A percentile compares a stretch with the other conserved stretches of the same genome.
Evolutionary conservation across 2,888 invertebrate species (phyloP).

Genomic region (Linnaemya vulpina): DNA sequence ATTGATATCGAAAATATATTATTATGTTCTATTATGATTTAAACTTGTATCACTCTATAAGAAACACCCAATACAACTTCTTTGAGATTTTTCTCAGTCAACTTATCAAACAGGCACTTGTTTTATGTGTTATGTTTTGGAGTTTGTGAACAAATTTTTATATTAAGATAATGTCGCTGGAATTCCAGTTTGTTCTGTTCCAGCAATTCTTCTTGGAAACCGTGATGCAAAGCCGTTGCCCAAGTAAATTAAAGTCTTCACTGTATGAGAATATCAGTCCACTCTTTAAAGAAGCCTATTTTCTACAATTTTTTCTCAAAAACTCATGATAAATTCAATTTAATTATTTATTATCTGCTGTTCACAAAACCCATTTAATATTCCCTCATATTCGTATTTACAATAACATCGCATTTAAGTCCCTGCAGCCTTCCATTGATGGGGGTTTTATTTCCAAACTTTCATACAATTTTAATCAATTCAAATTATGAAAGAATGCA

Average conservation of each 20-base stretch:
- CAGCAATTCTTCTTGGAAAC: too few relatives aligned
- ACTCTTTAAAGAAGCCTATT: neutral
- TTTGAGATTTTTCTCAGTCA: too few relatives aligned
- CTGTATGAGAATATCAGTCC: neutral
- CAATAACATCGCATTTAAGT: constrained; percentile 3
- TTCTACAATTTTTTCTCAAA: neutral
- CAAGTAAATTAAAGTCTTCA: neutral
- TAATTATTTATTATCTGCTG: neutral
- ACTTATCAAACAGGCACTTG: too few relatives aligned
- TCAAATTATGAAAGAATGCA: constrained; percentile 45
- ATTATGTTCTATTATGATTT: too few relatives aligned
- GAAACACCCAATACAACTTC: too few relatives aligned
- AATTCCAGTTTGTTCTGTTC: too few relatives aligned
- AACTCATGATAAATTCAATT: neutral
- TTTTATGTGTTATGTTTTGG: too few relatives aligned
- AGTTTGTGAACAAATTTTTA: too few relatives aligned
- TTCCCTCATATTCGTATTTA: constrained; percentile 20
- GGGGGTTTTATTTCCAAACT: neutral
- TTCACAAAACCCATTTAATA: constrained; percentile 3
- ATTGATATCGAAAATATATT: too few relatives aligned
- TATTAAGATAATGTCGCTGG: too few relatives aligned
- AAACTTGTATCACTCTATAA: too few relatives aligned
- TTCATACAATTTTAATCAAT: constrained; percentile 46
- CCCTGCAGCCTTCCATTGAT: neutral
- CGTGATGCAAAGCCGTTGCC: too few relatives aligned